Percentiles rank a stretch among this genome's conserved stretches.
These are phyloP conservation scores for Dendrolimus pini DNA, from an alignment of 2,888 invertebrate genomes.

Conservation along the genomic window DNA sequence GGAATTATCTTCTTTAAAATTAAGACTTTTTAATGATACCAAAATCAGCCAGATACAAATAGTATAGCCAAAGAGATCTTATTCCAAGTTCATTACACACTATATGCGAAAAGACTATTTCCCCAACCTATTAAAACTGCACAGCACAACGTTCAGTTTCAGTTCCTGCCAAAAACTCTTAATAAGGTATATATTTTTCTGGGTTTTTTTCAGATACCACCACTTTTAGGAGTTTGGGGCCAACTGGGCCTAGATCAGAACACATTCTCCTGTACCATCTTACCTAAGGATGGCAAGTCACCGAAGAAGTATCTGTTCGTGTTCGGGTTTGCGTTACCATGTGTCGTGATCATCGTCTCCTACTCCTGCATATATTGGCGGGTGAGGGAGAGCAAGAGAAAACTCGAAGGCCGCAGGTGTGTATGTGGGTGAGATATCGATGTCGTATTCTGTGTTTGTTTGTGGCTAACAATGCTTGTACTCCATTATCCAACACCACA, in stretches of 20 bases:
- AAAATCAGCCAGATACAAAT: too few species aligned
- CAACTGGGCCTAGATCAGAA: slow-evolving; percentile 85
- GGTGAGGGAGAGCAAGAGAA: slow-evolving; percentile 83
- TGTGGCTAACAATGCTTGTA: slow-evolving; percentile 22
- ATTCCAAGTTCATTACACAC: too few species aligned
- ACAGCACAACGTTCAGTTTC: too few species aligned
- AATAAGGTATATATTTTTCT: too few species aligned
- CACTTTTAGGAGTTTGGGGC: slow-evolving; percentile 90
- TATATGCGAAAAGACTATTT: too few species aligned
- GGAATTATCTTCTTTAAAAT: too few species aligned
- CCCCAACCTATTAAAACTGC: too few species aligned
- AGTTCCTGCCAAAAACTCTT: too few species aligned
- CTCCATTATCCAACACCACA: too few species aligned
- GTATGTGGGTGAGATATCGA: slow-evolving; percentile 61
- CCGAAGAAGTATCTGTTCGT: slow-evolving; percentile 91
- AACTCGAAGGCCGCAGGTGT: slow-evolving; percentile 84
- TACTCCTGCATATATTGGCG: slow-evolving; percentile 92
- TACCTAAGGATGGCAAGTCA: slow-evolving; percentile 83
- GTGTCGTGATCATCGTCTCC: slow-evolving; percentile 88
- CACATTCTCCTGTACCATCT: slow-evolving; percentile 93
- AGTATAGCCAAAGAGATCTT: too few species aligned
- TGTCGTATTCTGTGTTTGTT: slow-evolving; percentile 21
- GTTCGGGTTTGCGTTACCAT: slow-evolving; percentile 89
- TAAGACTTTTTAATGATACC: too few species aligned
- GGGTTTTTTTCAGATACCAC: slow-evolving; percentile 77